phyloP scores from a whole-genome alignment of 2,888 invertebrate species.

The Morinoia aosen region DNA sequence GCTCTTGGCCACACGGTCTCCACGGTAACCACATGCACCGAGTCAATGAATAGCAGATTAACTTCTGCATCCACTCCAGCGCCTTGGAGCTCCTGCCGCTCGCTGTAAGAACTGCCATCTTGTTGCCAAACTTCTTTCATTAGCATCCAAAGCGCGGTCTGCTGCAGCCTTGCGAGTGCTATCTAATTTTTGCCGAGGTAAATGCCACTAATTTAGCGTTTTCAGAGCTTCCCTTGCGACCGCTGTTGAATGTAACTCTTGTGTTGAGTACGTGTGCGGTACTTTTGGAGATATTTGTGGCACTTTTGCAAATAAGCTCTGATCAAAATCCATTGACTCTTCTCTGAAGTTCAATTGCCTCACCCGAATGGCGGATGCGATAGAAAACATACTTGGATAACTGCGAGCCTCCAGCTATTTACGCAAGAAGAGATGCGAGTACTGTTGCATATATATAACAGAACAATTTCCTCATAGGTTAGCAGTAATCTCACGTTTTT shows the following conservation, averaged over 20 bases:
- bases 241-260: neutral
- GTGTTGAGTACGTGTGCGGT: neutral
- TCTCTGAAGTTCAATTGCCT: neutral
- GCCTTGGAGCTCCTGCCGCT: neutral
- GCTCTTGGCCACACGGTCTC: neutral
- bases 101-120: neutral
- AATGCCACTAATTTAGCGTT: neutral
- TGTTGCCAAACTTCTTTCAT: constrained; percentile 2
- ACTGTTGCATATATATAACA: neutral
- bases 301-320: neutral
- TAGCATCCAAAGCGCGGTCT: neutral
- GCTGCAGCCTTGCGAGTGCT: neutral
- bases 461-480: neutral
- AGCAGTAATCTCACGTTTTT: neutral
- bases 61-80: neutral
- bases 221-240: neutral
- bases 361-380: neutral
- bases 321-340: neutral
- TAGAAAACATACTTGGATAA: neutral
- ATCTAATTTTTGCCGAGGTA: neutral
- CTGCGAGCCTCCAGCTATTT: neutral
- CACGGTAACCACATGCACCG: neutral
- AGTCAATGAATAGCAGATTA: neutral
- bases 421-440: neutral
- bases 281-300: neutral